phyloP scores from a whole-genome alignment of 2,113 vertebrate species.

The Dasyurus viverrinus region DNA sequence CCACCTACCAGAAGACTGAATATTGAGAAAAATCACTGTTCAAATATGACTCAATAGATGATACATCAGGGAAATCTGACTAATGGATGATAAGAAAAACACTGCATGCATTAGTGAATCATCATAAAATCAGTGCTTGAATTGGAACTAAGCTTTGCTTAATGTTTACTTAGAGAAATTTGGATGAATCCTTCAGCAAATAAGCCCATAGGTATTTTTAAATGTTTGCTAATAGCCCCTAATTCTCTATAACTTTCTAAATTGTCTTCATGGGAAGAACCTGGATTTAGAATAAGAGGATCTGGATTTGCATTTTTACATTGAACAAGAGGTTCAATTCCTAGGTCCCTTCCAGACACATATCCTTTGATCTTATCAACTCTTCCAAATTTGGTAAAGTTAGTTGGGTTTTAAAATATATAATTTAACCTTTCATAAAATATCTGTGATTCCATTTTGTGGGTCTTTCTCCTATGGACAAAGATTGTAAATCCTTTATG shows the following conservation, averaged over 20 bases:
- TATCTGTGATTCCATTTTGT: not conserved
- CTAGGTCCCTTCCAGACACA: not conserved
- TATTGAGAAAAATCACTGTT: not conserved
- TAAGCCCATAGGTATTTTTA: not conserved
- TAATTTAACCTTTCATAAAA: not conserved
- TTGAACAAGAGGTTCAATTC: not conserved
- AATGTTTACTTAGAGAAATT: not conserved
- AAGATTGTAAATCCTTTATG: not conserved
- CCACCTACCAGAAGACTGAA: not conserved
- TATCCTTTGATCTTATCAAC: not conserved
- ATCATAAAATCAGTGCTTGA: rapidly evolving
- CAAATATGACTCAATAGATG: not conserved
- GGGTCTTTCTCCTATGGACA: not conserved
- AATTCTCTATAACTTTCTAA: not conserved
- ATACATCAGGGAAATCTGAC: not conserved
- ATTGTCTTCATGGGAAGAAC: not conserved
- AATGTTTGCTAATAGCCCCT: not conserved
- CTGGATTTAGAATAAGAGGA: not conserved
- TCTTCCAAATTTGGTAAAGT: not conserved
- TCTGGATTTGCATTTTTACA: not conserved
- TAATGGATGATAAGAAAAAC: not conserved
- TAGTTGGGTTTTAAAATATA: not conserved
- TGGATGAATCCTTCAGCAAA: not conserved
- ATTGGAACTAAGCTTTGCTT: rapidly evolving
- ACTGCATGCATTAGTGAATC: not conserved